Evolutionary conservation across 2,113 vertebrate species (phyloP), one percentile per base, ranked within the genome.

Genomic region (Aegotheles bennettii): DNA sequence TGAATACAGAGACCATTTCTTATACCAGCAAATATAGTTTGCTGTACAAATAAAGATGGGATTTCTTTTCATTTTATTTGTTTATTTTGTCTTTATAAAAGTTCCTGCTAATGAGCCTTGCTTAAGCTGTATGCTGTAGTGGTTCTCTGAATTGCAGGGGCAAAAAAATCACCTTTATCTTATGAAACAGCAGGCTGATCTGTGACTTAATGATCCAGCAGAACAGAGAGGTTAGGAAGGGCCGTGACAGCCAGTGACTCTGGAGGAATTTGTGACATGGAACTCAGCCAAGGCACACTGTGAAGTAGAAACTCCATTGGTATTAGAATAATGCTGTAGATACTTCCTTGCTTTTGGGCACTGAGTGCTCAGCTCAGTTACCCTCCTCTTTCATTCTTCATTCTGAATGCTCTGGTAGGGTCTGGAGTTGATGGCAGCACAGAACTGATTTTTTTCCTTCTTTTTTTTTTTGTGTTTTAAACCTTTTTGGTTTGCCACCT

Each of bases 311-410:
- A 16, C 25, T 83, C 24, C 13, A 42, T 25, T 0, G 3, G 6
- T 7, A 5, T 17, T 25, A 29, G 73, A 40, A 63, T 59, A 8
- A 10, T 18, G 13, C 63, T 86, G 26, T 10, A 0, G 6, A 2
- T 5, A 0, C 12, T 36, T 7, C 43, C 47, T 50, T 1, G 1
- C 16, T 10, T 13, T 16, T 25, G 45, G 68, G n/a, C 48, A 29
- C 35, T 5, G 61, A 42, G 77, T 11, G 45, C 38, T 36, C 36
- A 20, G 47, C 42, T 31, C 63, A 25, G 23, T n/a, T 43, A 17
- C n/a, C 5, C 40, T 56, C 64, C 38, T 57, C 19, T 59, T 74
- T 43, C 29, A 21, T 60, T 48, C 51, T 16, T 47, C 12, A 3
- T 11, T 65, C 42, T 43, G 60, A 7, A 40, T n/a, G 31, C 63